A percentile compares a stretch with the other conserved stretches of the same genome.
Conservation (phyloP, 2,797 vertebrate species). For the Pteropus rufus region DNA sequence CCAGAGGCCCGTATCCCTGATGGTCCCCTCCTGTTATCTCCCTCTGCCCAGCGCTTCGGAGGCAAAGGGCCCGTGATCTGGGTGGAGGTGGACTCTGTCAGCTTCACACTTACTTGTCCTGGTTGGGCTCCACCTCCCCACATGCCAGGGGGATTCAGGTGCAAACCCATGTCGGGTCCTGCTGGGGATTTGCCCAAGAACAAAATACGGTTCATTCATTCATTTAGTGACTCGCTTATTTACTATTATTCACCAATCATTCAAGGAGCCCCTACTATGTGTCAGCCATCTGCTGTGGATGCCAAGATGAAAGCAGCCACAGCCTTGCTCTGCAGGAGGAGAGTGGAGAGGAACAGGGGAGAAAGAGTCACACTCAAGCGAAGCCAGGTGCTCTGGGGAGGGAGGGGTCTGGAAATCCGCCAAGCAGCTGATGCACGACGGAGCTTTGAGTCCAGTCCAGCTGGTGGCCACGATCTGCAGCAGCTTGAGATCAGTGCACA, state of each 20-base stretch:
- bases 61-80: not conserved
- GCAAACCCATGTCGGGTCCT: not conserved
- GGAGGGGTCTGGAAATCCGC: not conserved
- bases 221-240: not conserved
- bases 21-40: not conserved
- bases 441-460: not conserved
- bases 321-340: not conserved
- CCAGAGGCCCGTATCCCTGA: not conserved
- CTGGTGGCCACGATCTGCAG: not conserved
- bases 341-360: not conserved
- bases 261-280: not conserved
- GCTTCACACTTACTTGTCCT: accelerated
- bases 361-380: not conserved
- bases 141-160: not conserved
- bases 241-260: not conserved
- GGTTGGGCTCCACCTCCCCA: not conserved
- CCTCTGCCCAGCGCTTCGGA: not conserved
- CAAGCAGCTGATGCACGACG: not conserved
- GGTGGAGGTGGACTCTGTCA: not conserved
- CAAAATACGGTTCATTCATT: not conserved
- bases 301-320: not conserved
- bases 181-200: not conserved
- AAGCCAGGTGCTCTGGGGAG: not conserved
- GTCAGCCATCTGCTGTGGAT: not conserved
- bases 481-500: too few relatives aligned